Base-by-base conservation (phyloP, 2,113 vertebrate genomes). In the Xerus inauris region DNA sequence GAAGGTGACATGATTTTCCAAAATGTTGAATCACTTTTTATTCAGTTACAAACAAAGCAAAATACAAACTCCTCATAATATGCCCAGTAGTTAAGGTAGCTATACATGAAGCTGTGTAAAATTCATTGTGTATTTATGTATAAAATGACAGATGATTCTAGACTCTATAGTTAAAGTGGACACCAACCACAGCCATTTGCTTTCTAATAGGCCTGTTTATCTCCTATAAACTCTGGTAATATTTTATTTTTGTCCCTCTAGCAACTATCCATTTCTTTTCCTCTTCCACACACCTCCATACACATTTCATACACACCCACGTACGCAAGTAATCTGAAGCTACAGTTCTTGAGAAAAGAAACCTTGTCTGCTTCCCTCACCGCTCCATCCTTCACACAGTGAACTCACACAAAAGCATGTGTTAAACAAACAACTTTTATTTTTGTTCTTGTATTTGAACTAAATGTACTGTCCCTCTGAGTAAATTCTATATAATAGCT, bases 271-370 rank as follows among this genome's bases (percentile, higher is more conserved):
- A 19, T 51, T 82, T 64, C 17, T 32, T 9, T 24, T 35, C 0
- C 1, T 4, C 1, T 4, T 22, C 4, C 17, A 71, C 38, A 51
- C 12, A 47, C 28, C 47, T 5, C 17, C 24, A 54, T 1, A 59
- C 8, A 62, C 9, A 26, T 28, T 54, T 6, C 87, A 28, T 24
- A 20, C 5, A 3, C 22, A 73, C 6, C 12, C 47, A 32, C 5
- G 3, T 12, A 28, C 2, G 81, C 14, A 42, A 1, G 35, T 22
- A 26, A 3, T 57, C 9, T 71, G 24, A 72, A 45, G 51, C 0
- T 45, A 38, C 62, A 69, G 11, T 42, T 64, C 54, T 76, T 81
- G n/a, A 75, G 3, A n/a, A 3, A 2, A 24, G 16, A 57, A 54
- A 54, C 1, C 22, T 45, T 2, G 9, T 35, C 57, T n/a, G 3